Percentiles rank a stretch among this genome's conserved stretches.
Evolutionary conservation across 2,888 invertebrate species (phyloP).

Genomic region (Blastobasis adustella): DNA sequence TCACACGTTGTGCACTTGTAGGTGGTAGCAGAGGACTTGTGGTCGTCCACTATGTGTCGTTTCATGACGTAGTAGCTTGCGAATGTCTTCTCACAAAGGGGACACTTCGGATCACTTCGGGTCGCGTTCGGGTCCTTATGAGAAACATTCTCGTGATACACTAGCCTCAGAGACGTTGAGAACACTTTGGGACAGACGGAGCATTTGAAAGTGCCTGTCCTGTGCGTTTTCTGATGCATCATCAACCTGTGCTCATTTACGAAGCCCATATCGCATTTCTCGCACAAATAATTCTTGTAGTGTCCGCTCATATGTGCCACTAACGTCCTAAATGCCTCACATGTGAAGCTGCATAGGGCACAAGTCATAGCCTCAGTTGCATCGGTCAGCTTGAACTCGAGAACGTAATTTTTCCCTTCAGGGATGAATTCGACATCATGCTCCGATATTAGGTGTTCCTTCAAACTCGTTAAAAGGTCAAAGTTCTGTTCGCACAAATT

Average conservation of each 20-base stretch:
- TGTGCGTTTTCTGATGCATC: conserved; percentile 2
- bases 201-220: conserved; percentile 24
- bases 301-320: conserved; percentile 18
- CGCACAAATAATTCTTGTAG: conserved; percentile 38
- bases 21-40: conserved; percentile 18
- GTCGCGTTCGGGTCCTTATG: conserved; percentile 13
- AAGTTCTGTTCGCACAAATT: too few relatives aligned
- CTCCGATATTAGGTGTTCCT: too few relatives aligned
- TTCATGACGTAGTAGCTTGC: conserved; percentile 23
- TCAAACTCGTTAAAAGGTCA: too few relatives aligned
- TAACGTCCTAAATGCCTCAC: conserved; percentile 1
- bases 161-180: conserved; percentile 40
- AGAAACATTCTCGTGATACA: conserved; percentile 40
- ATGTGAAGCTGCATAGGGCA: not conserved
- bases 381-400: too few relatives aligned
- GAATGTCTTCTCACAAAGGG: conserved; percentile 29
- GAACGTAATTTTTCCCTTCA: too few relatives aligned
- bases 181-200: conserved; percentile 39
- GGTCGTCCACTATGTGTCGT: conserved; percentile 25
- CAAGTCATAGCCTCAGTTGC: not conserved
- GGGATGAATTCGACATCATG: too few relatives aligned
- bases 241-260: too few relatives aligned
- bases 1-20: conserved; percentile 31
- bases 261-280: conserved; percentile 17
- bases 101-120: conserved; percentile 25